Conservation (phyloP, 2,888 invertebrate species). For the Drosophila kuntzei region DNA sequence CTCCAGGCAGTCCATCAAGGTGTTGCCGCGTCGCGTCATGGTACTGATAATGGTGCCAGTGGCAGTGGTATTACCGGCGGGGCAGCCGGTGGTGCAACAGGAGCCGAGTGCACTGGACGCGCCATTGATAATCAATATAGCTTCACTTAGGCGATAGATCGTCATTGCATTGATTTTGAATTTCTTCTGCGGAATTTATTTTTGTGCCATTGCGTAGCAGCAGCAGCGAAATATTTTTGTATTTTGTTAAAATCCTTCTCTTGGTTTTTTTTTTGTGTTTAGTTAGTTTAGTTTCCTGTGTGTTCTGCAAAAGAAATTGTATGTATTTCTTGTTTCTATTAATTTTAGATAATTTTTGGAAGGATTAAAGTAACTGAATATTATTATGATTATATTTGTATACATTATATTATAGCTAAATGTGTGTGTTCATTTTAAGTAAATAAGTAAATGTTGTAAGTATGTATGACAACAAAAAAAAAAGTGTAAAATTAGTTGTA, state of each 20-base stretch:
- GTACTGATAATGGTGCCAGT: constrained; percentile 29
- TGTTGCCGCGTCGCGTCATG: constrained; percentile 43
- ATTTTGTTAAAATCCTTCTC: constrained; percentile 42
- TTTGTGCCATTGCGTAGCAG: constrained; percentile 71
- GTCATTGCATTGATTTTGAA: constrained; percentile 50
- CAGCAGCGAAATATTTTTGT: constrained; percentile 50
- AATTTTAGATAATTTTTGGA: constrained; percentile 57
- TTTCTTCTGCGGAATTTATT: constrained; percentile 65
- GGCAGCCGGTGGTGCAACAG: constrained; percentile 33
- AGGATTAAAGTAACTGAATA: constrained; percentile 78
- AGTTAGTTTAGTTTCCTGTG: constrained; percentile 14
- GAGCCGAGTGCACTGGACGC: constrained; percentile 83
- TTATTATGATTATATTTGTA: constrained; percentile 67
- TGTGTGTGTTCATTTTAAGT: constrained; percentile 80
- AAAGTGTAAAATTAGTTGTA: constrained; percentile 65
- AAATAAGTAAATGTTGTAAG: constrained; percentile 66
- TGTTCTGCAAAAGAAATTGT: constrained; percentile 19
- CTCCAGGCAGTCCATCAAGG: constrained; percentile 66
- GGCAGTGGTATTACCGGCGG: constrained; percentile 20
- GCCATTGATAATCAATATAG: constrained; percentile 95
- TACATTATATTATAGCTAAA: constrained; percentile 77
- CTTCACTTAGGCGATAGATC: constrained; percentile 86
- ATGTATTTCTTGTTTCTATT: constrained; percentile 59
- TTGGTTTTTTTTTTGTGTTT: neutral
- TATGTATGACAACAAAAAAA: constrained; percentile 62